Conservation (phyloP, 2,888 invertebrate genomes). For the Scelioninae gen. 2 region DNA sequence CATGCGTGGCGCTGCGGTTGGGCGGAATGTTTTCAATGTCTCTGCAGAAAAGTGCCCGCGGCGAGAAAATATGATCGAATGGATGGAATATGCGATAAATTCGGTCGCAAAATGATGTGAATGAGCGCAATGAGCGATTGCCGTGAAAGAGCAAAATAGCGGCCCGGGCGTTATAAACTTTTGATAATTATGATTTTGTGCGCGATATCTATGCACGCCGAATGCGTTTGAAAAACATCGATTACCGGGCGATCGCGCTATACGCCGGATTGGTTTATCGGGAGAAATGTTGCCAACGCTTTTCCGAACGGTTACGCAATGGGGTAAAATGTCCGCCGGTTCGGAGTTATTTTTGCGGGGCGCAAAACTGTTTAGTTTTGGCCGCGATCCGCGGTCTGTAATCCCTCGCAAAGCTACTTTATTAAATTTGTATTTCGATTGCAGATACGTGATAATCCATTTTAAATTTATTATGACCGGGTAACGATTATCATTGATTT, state of each 20-base stretch:
- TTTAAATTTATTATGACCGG: slow-evolving; percentile 20
- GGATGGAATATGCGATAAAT: slow-evolving; percentile 15
- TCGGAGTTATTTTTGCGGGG: slow-evolving; percentile 36
- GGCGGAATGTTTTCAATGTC: slow-evolving; percentile 1
- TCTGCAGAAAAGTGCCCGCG: not conserved
- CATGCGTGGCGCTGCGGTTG: slow-evolving; percentile 3
- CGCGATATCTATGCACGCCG: slow-evolving; percentile 32
- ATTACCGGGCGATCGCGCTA: slow-evolving; percentile 36
- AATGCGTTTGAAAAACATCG: slow-evolving; percentile 36
- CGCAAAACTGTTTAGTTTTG: slow-evolving; percentile 32
- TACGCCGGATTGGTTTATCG: slow-evolving; percentile 28
- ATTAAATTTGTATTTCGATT: slow-evolving; percentile 32
- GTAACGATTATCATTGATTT: slow-evolving; percentile 32
- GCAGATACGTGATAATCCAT: slow-evolving; percentile 23
- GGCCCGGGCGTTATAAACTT: slow-evolving; percentile 37
- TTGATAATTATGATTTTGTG: slow-evolving; percentile 30
- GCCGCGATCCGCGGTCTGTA: slow-evolving; percentile 15
- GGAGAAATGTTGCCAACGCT: slow-evolving; percentile 40
- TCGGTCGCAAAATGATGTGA: slow-evolving; percentile 26
- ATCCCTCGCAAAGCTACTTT: slow-evolving; percentile 12
- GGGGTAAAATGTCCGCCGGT: slow-evolving; percentile 24
- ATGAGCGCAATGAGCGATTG: slow-evolving; percentile 29
- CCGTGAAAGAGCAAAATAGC: slow-evolving; percentile 21
- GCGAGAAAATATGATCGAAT: slow-evolving; percentile 17
- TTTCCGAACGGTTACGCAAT: slow-evolving; percentile 34